A percentile compares a stretch with the other conserved stretches of the same genome.
These are phyloP conservation scores for Drosophila monieri DNA, from an alignment of 2,888 invertebrate genomes.

Conservation along the genomic window DNA sequence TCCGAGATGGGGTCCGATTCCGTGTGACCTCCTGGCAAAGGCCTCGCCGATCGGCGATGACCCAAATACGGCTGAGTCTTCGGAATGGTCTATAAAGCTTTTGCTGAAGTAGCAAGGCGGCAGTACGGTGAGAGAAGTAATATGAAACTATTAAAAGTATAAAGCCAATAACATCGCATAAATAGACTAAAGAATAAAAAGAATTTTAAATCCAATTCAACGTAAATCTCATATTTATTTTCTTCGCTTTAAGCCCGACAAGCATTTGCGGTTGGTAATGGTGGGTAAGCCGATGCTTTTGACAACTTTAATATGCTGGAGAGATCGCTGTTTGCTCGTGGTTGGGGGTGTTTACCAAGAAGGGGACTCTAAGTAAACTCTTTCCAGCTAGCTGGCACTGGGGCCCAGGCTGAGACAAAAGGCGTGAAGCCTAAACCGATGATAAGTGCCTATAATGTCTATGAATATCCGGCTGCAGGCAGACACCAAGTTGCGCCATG, in stretches of 20 bases:
- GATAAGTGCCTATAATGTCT: conserved; percentile 75
- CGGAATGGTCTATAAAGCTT: conserved; percentile 24
- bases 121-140: background rate
- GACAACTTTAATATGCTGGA: conserved; percentile 16
- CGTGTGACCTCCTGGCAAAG: conserved; percentile 24
- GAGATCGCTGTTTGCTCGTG: conserved; percentile 17
- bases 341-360: conserved; percentile 2
- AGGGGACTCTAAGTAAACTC: conserved; percentile 8
- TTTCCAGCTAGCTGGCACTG: conserved; percentile 38
- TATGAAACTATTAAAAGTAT: background rate
- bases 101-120: background rate
- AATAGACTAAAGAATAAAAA: too few relatives aligned
- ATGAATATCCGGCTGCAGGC: conserved; percentile 53
- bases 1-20: conserved; percentile 8
- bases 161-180: background rate
- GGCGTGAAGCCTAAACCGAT: conserved; percentile 69
- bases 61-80: conserved; percentile 38
- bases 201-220: background rate
- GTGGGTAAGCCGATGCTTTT: conserved; percentile 15
- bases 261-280: conserved; percentile 7
- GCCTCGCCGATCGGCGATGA: conserved; percentile 28
- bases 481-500: conserved; percentile 13
- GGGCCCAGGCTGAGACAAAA: conserved; percentile 56
- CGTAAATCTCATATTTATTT: background rate
- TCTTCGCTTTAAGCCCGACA: conserved; percentile 5